Conservation (phyloP, 2,797 vertebrate genomes). For the Trachops cirrhosus region DNA sequence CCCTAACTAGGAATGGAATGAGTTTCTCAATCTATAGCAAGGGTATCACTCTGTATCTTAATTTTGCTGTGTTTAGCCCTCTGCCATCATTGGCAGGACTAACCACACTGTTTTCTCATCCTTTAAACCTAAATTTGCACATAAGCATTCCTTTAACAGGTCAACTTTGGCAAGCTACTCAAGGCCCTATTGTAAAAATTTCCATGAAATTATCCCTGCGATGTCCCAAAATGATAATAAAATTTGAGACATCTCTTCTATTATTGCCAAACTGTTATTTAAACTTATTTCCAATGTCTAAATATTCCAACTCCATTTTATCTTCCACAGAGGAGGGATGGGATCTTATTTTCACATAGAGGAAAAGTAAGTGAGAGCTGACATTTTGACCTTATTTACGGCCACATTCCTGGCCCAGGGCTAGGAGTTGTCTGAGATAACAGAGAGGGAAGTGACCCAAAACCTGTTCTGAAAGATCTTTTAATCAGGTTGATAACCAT, state of each 20-base stretch:
- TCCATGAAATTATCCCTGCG: not conserved
- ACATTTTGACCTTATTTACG: not conserved
- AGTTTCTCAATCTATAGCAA: not conserved
- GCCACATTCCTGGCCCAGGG: not conserved
- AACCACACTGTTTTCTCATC: not conserved
- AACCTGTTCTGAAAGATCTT: not conserved
- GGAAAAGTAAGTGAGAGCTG: not conserved
- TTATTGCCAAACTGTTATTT: not conserved
- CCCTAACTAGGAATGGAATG: not conserved
- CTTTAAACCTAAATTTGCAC: not conserved
- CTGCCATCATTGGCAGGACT: not conserved
- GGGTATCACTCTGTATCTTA: not conserved
- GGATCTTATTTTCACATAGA: not conserved
- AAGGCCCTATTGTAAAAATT: not conserved
- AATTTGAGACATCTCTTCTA: not conserved
- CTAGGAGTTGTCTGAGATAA: not conserved
- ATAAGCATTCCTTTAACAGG: not conserved
- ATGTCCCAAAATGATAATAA: not conserved
- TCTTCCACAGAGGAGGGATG: not conserved
- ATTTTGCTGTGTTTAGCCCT: not conserved
- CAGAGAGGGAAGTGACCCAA: not conserved
- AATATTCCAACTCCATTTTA: not conserved
- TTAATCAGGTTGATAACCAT: not conserved
- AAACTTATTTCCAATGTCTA: not conserved
- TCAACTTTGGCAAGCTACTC: not conserved